Conservation (phyloP, 2,113 vertebrate genomes). For the Himantopus leucocephalus region DNA sequence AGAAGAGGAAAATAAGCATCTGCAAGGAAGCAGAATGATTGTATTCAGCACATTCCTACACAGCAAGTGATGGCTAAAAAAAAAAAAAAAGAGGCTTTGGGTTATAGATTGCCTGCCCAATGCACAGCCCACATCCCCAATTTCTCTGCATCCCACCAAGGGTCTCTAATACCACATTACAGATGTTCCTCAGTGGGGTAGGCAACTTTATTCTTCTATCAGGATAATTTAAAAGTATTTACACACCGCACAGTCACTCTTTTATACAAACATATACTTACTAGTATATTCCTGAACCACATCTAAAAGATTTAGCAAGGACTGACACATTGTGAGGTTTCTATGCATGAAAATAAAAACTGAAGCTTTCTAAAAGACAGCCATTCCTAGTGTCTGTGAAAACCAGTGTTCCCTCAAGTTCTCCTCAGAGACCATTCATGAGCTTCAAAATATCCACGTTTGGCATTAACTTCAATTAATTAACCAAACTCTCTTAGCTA, state of each 20-base stretch:
- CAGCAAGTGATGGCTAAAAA: background rate
- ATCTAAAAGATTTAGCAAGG: constrained; percentile 69
- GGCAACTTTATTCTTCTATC: constrained; percentile 88
- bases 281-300: constrained; percentile 79
- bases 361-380: constrained; percentile 62
- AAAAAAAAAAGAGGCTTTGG: background rate
- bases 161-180: constrained; percentile 86
- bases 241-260: constrained; percentile 87
- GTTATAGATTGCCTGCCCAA: background rate
- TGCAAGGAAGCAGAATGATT: background rate
- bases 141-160: constrained; percentile 74
- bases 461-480: background rate
- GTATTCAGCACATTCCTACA: background rate
- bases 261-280: constrained; percentile 81
- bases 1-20: background rate
- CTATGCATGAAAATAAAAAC: constrained; percentile 28
- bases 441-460: constrained; percentile 27
- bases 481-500: constrained; percentile 15
- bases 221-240: constrained; percentile 96
- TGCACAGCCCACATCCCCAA: background rate
- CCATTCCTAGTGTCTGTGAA: constrained; percentile 64
- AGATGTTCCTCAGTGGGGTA: constrained; percentile 84
- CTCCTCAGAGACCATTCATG: constrained; percentile 51
- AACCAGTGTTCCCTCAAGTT: constrained; percentile 69
- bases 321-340: constrained; percentile 34